Base-by-base conservation (phyloP, 1,140 invertebrate genomes). In the Eriocheir sinensis region DNA sequence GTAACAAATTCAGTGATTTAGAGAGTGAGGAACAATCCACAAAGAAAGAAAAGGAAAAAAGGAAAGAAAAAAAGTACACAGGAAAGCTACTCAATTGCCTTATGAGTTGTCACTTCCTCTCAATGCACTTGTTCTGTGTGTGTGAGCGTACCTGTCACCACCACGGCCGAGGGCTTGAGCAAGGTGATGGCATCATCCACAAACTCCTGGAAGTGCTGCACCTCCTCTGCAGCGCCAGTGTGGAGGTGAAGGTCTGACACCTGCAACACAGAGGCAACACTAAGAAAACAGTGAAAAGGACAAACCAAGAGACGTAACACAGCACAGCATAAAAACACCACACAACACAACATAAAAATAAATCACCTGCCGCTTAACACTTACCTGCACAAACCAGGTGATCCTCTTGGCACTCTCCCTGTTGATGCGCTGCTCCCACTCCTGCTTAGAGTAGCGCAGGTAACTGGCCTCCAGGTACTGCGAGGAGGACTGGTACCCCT, bases 171-270 rank as follows among this genome's bases (percentile, higher is more conserved):
- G 32, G 94, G 94, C 53, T 72, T 91, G 2, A 94, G 27, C 81
- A 91, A 60, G 6, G 79, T 92, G 12, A 94, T 41, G 3, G 88
- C 89, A 86, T 94, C 94, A 21, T 94, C 94, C 32, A 94, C 94
- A 94, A 94, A 94, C 89, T 94, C 81, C 53, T 91, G 89, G 30
- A 94, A 94, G 48, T 86, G 80, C 48, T 94, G 94, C 36, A 91
- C 90, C 81, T 94, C 94, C 36, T 86, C 90, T 30, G 83, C 94
- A 8, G 40, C 94, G 9, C 94, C 94, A 0, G 34, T 60, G 17
- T 40, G 94, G 27, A 94, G 83, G 83, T 94, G 94, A 8, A 94
- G 85, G 40, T 94, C 94, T 12, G 94, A 94, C 27, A 94, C 89
- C 94, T 94, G 60, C 30, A 60, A n/a, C 36, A 86, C 9, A 72